A percentile compares a stretch with the other conserved stretches of the same genome.
Evolutionary conservation across 2,888 invertebrate species (phyloP).

Genomic region (Eustalomyia histrio): DNA sequence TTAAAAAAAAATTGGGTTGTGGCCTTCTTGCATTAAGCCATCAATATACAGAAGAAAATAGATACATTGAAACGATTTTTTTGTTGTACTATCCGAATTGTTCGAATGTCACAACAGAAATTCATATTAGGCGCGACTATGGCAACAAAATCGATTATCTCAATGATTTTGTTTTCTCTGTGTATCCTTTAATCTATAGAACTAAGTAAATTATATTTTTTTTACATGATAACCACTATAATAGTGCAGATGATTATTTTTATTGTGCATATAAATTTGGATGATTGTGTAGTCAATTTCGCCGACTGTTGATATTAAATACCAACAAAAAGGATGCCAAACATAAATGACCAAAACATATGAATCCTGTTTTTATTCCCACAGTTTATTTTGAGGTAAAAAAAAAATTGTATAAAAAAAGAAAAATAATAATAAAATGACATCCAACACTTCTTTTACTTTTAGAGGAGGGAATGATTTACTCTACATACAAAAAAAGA

Average conservation of each 20-base stretch:
- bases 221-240: constrained; percentile 57
- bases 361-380: constrained; percentile 80
- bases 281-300: neutral
- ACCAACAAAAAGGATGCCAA: constrained; percentile 61
- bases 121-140: too few relatives aligned
- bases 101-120: too few relatives aligned
- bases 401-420: constrained; percentile 60
- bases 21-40: too few relatives aligned
- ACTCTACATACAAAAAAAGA: constrained; percentile 40
- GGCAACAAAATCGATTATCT: too few relatives aligned
- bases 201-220: constrained; percentile 54
- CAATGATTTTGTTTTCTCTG: too few relatives aligned
- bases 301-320: constrained; percentile 47
- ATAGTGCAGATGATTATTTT: constrained; percentile 37
- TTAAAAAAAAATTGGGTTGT: too few relatives aligned
- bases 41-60: too few relatives aligned
- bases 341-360: constrained; percentile 63
- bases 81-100: too few relatives aligned
- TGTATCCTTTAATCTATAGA: neutral
- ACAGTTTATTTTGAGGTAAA: constrained; percentile 72
- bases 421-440: constrained; percentile 78
- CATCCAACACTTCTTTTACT: constrained; percentile 79
- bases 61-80: too few relatives aligned
- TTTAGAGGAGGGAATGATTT: constrained; percentile 62
- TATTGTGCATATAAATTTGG: constrained; percentile 30